Evolutionary conservation across 2,797 vertebrate genomes (phyloP), one percentile per base, ranked within the genome.

Genomic region (Discoglossus pictus): DNA sequence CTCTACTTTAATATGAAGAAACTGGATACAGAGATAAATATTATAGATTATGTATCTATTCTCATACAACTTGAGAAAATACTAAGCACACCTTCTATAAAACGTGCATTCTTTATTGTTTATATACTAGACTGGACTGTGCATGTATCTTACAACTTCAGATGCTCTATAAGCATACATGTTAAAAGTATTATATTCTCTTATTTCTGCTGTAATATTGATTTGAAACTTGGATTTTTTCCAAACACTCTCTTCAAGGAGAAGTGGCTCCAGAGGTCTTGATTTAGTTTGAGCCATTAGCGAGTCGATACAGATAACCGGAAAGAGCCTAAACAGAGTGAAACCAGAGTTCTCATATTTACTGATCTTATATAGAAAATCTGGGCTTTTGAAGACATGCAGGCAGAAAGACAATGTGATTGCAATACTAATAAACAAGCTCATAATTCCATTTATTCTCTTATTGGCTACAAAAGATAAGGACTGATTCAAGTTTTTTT

Each of bases 211-310:
- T 69, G 12, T 40, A 55, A 50, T 64, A 71, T 71, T 71, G 68
- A 71, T 71, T 44, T 35, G 36, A 58, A 43, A 27, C 35, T 13
- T 51, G 68, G 68, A 71, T 23, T 58, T 51, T 18, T 51, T 64
- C 61, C 68, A 71, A 64, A 64, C 52, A 71, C 46, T 44, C 68
- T 71, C 36, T 64, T 64, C 60, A 58, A 64, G 61, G 52, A 71
- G 24, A 59, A 59, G 52, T 64, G 68, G 68, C 68, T 71, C 61
- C 68, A 71, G 68, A 71, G 68, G 68, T 71, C 68, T 71, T 64
- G 61, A 64, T 59, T 71, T 71, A 71, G 59, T 71, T 51, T 64
- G 60, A 71, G 68, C 68, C 61, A 71, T 71, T 71, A 71, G 44
- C 52, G 60, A 71, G 68, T 64, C 68, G 24, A 64, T 71, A 71